phyloP scores from a whole-genome alignment of 2,113 vertebrate genomes.

The Hylia prasina region DNA sequence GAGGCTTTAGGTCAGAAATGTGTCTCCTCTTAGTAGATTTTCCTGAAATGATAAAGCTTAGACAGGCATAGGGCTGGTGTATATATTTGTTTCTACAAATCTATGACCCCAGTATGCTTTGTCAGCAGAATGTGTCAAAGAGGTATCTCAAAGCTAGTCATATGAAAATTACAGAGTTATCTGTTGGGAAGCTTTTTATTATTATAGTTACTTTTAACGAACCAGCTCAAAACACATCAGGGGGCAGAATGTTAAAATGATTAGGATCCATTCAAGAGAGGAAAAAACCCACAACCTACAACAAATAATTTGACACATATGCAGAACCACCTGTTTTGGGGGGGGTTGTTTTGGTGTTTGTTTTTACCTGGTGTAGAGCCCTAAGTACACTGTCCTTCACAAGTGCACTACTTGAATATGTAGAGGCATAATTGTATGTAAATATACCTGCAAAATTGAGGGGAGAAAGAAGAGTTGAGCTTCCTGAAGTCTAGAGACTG shows the following conservation, averaged over 20 bases:
- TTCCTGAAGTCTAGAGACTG: not conserved
- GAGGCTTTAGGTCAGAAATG: not conserved
- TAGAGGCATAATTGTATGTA: not conserved
- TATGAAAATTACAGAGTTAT: not conserved
- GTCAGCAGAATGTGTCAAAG: not conserved
- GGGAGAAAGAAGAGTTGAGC: not conserved
- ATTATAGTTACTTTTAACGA: not conserved
- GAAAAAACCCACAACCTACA: not conserved
- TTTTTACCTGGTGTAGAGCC: not conserved
- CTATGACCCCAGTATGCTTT: not conserved
- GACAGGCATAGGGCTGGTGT: not conserved
- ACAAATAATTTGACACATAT: accelerated
- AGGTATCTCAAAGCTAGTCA: not conserved
- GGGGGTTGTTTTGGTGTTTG: not conserved
- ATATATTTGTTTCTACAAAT: not conserved
- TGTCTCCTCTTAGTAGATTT: not conserved
- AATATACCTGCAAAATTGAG: not conserved
- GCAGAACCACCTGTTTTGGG: not conserved
- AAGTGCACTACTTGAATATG: accelerated
- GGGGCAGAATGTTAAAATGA: not conserved
- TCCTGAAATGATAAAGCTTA: not conserved
- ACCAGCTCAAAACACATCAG: not conserved
- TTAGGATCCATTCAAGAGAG: not conserved
- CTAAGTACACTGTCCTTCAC: not conserved
- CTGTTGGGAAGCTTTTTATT: not conserved